Percentiles rank a stretch among this genome's conserved stretches.
Evolutionary conservation across 1,140 invertebrate species (phyloP).

Genomic region (Drosophila kurseongensis): DNA sequence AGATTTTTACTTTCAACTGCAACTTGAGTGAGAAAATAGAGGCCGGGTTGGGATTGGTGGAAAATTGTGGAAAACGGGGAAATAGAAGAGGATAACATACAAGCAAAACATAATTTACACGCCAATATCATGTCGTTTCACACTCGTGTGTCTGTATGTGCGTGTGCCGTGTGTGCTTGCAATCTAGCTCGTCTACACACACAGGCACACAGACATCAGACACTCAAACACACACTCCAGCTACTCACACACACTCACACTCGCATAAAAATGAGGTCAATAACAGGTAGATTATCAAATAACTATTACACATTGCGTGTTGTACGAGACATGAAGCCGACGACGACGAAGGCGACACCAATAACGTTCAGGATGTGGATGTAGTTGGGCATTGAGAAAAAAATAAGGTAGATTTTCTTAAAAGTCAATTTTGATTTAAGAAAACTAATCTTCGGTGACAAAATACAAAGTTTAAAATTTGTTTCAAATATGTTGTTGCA

Average conservation of each 20-base stretch:
- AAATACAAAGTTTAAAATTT: too few species aligned
- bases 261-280: slow-evolving; percentile 77
- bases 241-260: slow-evolving; percentile 25
- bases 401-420: background rate
- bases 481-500: background rate
- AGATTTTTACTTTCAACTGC: slow-evolving; percentile 40
- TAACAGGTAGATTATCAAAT: slow-evolving; percentile 83
- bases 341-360: slow-evolving; percentile 13
- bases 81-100: slow-evolving; percentile 38
- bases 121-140: slow-evolving; percentile 59
- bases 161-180: slow-evolving; percentile 18
- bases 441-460: background rate
- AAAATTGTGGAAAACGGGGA: background rate
- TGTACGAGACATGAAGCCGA: slow-evolving; percentile 33
- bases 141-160: slow-evolving; percentile 15
- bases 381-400: slow-evolving; percentile 2
- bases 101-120: slow-evolving; percentile 69
- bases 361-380: slow-evolving; percentile 22
- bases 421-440: too few species aligned
- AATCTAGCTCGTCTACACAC: slow-evolving; percentile 1
- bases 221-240: slow-evolving; percentile 3
- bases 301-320: slow-evolving; percentile 68
- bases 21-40: background rate
- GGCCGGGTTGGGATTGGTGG: background rate
- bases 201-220: slow-evolving; percentile 45